These are phyloP conservation scores for Vesta saturnalis DNA, from an alignment of 2,888 invertebrate genomes.

Conservation along the genomic window DNA sequence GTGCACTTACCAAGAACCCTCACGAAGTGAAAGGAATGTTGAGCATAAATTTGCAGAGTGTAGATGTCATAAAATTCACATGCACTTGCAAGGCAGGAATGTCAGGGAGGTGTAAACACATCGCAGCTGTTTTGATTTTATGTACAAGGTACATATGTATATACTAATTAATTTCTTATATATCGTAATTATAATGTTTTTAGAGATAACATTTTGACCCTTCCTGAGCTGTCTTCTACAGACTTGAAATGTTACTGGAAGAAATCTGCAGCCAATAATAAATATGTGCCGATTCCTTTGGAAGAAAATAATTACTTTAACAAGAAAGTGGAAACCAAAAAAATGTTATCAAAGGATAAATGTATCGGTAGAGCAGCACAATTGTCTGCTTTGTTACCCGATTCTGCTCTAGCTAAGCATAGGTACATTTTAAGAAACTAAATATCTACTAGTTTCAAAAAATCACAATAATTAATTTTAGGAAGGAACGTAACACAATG, in stretches of 20 bases:
- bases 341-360: too few species aligned
- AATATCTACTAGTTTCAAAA: too few species aligned
- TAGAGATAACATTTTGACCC: conserved; percentile 3
- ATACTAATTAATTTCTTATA: too few species aligned
- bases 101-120: neutral
- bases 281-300: neutral
- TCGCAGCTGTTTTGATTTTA: conserved; percentile 8
- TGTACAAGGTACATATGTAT: conserved; percentile 6
- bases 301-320: neutral
- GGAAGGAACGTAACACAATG: too few species aligned
- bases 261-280: neutral
- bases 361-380: too few species aligned
- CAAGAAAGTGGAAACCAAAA: too few species aligned
- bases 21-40: neutral
- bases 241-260: conserved; percentile 10
- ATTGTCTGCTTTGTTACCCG: neutral
- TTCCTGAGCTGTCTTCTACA: conserved; percentile 5
- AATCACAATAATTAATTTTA: too few species aligned
- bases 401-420: neutral
- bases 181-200: neutral
- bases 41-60: neutral
- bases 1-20: neutral
- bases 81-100: conserved; percentile 10
- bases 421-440: neutral
- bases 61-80: neutral